Conservation (phyloP, 2,797 vertebrate species). For the Halcyon smyrnensis region DNA sequence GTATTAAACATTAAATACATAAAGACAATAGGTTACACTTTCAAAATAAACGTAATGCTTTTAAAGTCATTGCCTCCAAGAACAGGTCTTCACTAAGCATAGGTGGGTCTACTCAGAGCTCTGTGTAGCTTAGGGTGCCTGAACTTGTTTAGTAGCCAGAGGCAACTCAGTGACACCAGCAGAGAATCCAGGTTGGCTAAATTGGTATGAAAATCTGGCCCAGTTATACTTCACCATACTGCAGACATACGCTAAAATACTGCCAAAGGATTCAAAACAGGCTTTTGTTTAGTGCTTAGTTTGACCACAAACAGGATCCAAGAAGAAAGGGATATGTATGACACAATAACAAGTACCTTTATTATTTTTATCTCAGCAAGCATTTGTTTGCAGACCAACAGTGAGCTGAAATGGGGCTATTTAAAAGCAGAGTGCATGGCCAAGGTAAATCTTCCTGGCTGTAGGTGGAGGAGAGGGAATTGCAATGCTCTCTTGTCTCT, state of each 20-base stretch:
- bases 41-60: background rate
- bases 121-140: background rate
- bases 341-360: background rate
- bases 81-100: background rate
- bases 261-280: background rate
- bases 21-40: background rate
- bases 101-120: background rate
- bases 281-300: background rate
- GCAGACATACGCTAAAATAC: background rate
- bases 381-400: background rate
- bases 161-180: background rate
- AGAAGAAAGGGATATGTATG: background rate
- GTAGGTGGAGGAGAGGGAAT: background rate
- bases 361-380: slow-evolving; percentile 5
- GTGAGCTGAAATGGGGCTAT: background rate
- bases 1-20: background rate
- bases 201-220: background rate
- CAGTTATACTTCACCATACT: background rate
- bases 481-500: background rate
- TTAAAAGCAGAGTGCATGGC: background rate
- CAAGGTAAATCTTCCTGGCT: background rate
- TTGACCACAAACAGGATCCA: background rate
- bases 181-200: background rate
- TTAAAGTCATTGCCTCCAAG: background rate
- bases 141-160: background rate